A percentile compares a stretch with the other conserved stretches of the same genome.
These are phyloP conservation scores for Brachypodius melanocephalos DNA, from an alignment of 2,113 vertebrate species.

Conservation along the genomic window DNA sequence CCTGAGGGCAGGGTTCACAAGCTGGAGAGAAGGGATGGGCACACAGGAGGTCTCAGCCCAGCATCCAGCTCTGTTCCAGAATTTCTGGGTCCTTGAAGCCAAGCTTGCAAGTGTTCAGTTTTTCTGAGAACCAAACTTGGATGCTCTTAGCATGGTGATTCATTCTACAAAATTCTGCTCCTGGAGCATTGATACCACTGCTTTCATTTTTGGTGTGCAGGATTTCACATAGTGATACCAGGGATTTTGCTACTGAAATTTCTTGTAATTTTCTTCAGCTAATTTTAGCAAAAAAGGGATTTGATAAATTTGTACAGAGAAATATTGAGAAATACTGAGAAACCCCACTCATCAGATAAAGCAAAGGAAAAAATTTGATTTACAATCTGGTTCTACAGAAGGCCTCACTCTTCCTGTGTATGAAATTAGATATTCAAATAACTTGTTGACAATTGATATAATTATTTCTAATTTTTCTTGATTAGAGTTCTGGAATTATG, in stretches of 20 bases:
- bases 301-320: neutral
- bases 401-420: neutral
- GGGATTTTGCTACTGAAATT: neutral
- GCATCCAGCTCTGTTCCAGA: neutral
- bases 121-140: neutral
- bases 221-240: neutral
- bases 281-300: neutral
- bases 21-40: neutral
- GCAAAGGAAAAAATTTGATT: neutral
- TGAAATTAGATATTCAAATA: constrained; percentile 14
- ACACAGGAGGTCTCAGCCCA: neutral
- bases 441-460: neutral
- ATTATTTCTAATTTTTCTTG: neutral
- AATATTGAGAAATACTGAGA: neutral
- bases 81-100: neutral
- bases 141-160: neutral
- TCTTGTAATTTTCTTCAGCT: neutral
- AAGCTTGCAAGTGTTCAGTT: neutral
- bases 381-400: neutral
- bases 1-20: neutral
- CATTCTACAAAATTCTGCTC: neutral
- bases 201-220: neutral
- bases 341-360: neutral
- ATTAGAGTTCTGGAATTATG: neutral
- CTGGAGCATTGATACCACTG: neutral